Base-by-base conservation (phyloP, 2,113 vertebrate species). In the Manacus vitellinus region DNA sequence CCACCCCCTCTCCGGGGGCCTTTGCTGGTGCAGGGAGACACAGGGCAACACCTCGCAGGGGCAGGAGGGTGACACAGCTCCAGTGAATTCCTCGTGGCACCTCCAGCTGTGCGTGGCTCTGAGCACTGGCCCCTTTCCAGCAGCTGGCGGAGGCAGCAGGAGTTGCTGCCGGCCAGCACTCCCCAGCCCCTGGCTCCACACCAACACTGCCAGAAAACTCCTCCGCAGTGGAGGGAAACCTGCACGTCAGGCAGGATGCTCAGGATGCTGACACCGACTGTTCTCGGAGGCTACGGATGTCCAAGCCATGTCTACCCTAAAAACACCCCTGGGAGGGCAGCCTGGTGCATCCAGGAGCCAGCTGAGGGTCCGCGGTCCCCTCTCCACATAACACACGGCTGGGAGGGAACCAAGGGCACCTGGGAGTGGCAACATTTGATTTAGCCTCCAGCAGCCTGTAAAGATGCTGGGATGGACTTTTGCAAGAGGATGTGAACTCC, bases 391-490 rank as follows among this genome's bases (percentile, higher is more conserved):
- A 58, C 31, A 31, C 2, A 3, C 2, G 8, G 3, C 46, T 14
- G 10, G 2, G 9, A 85, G 35, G 30, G 37, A 62, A 63, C 7
- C 7, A 0, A 30, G 33, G 31, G 28, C 46, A 15, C 2, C 9
- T 1, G 8, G 10, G 20, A 43, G 16, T 5, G 23, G 2, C 3
- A 24, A 5, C 28, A 17, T 5, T 7, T 1, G 0, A 6, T 1
- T 28, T 4, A 12, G 70, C 4, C 65, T 33, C 59, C 88, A 46
- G 81, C 55, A 19, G 54, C 44, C 18, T 28, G 6, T 7, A 3
- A 44, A n/a, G 83, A 58, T 4, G 83, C 79, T 9, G 10, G 3
- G 76, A 39, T 7, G 30, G n/a, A 31, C 5, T 75, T 65, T 17
- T 1, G 5, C 47, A 30, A 9, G 66, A 63, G 47, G 52, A 25